These are phyloP conservation scores for Pelochelys cantorii DNA, from an alignment of 2,797 vertebrate species.

Conservation along the genomic window DNA sequence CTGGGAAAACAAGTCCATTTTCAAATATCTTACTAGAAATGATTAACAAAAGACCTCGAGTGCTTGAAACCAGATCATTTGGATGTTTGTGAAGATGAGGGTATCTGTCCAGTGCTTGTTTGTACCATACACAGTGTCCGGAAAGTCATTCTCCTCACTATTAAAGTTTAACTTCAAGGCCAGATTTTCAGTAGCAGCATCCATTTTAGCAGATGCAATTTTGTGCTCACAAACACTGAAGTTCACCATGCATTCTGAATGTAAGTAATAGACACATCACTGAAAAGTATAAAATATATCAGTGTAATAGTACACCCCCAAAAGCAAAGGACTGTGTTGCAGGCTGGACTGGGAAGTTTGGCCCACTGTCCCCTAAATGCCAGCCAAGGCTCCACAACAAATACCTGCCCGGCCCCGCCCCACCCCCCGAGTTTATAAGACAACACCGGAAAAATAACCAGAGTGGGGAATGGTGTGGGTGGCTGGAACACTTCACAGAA, in stretches of 20 bases:
- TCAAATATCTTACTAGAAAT: constrained; percentile 34
- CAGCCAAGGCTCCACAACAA: not conserved
- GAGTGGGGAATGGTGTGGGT: not conserved
- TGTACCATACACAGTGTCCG: accelerated
- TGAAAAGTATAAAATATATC: not conserved
- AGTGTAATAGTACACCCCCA: not conserved
- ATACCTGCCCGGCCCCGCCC: not conserved
- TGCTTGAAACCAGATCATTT: not conserved
- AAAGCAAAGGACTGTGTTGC: not conserved
- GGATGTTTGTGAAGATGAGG: not conserved
- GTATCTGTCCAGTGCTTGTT: not conserved
- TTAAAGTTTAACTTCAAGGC: not conserved
- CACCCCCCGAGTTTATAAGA: not conserved
- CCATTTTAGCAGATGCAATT: accelerated
- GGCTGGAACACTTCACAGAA: not conserved
- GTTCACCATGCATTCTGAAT: not conserved
- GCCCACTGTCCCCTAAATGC: constrained; percentile 42
- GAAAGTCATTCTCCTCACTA: not conserved
- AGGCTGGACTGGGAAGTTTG: not conserved
- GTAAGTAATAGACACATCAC: not conserved
- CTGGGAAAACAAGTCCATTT: constrained; percentile 41
- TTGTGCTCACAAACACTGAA: accelerated
- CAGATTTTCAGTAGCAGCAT: not conserved
- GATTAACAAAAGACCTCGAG: not conserved
- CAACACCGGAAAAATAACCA: not conserved